Conservation (phyloP, 2,797 vertebrate species). For the Sebastes matsubarae region DNA sequence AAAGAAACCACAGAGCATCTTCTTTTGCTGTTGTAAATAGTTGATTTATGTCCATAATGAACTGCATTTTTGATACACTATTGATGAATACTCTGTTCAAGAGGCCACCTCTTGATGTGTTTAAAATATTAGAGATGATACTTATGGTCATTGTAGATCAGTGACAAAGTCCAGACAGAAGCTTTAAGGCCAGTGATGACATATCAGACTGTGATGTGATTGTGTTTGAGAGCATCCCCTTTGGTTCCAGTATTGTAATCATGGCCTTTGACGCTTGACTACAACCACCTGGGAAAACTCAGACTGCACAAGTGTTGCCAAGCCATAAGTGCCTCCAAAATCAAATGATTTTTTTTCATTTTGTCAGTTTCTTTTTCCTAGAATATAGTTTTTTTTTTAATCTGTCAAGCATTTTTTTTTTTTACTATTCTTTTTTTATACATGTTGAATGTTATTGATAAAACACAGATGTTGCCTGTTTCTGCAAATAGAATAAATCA, state of each 20-base stretch:
- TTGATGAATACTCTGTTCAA: slow-evolving; percentile 27
- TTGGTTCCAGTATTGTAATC: slow-evolving; percentile 63
- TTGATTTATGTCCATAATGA: slow-evolving; percentile 58
- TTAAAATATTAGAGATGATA: slow-evolving; percentile 42
- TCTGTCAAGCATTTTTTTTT: slow-evolving; percentile 64
- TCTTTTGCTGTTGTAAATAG: slow-evolving; percentile 74
- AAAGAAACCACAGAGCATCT: slow-evolving; percentile 58
- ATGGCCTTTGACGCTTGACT: slow-evolving; percentile 72
- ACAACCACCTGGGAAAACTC: slow-evolving; percentile 78
- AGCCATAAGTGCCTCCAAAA: slow-evolving; percentile 73
- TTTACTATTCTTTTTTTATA: slow-evolving; percentile 73
- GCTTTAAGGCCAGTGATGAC: slow-evolving; percentile 47
- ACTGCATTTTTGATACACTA: slow-evolving; percentile 53
- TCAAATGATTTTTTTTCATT: slow-evolving; percentile 52
- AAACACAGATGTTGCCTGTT: slow-evolving; percentile 83
- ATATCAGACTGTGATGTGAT: slow-evolving; percentile 58
- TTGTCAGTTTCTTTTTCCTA: slow-evolving; percentile 70
- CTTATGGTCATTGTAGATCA: slow-evolving; percentile 54
- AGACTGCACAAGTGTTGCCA: slow-evolving; percentile 69
- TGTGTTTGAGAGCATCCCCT: slow-evolving; percentile 63
- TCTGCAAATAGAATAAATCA: slow-evolving; percentile 83
- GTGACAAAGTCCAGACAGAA: slow-evolving; percentile 46
- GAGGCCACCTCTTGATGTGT: slow-evolving; percentile 22
- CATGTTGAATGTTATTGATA: slow-evolving; percentile 80
- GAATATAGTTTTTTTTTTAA: slow-evolving; percentile 62